Base-by-base conservation (phyloP, 2,797 vertebrate species). In the Sarcophilus harrisii region DNA sequence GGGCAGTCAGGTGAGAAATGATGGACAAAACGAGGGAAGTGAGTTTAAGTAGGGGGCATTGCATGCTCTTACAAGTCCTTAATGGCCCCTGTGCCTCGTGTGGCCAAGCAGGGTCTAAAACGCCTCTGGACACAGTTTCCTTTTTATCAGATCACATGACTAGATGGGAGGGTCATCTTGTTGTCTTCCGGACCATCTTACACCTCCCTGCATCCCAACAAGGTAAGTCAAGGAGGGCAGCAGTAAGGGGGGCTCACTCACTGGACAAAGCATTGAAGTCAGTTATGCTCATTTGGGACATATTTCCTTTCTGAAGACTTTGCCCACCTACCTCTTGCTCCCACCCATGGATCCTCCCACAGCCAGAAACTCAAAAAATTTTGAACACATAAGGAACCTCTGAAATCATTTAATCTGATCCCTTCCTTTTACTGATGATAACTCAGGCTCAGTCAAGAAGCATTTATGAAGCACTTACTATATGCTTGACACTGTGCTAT, bases 1-100 rank as follows among this genome's bases (percentile, higher is more conserved):
- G 95, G 94, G 97, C 96, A 95, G 95, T 92, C 96, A 95, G 96
- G 93, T 87, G 66, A 95, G 59, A 90, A 90, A 49, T 49, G 38
- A 45, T 3, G 38, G 45, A 5, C 5, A 73, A 73, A 73, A 38
- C 38, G 14, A 18, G 16, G n/a, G n/a, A 38, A n/a, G n/a, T 16
- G 14, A 38, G 5, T 16, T 32, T 32, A n/a, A 4, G 60, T 18
- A 38, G n/a, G 30, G 0, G 3, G 73, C 21, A 27, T 49, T 27
- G 21, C 9, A 24, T 49, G 38, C 73, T 87, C 21, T 49, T 87
- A 45, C 73, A 87, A 27, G 38, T 45, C 10, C 24, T 45, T 81
- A 81, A 81, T 45, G 73, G n/a, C 66, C 66, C 66, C 6, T 81
- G 18, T 32, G 62, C 32, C 62, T 62, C 18, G 5, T 8, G 16